A percentile compares a stretch with the other conserved stretches of the same genome.
Evolutionary conservation across 2,113 vertebrate species (phyloP).

Genomic region (Mormyrus iriodes): DNA sequence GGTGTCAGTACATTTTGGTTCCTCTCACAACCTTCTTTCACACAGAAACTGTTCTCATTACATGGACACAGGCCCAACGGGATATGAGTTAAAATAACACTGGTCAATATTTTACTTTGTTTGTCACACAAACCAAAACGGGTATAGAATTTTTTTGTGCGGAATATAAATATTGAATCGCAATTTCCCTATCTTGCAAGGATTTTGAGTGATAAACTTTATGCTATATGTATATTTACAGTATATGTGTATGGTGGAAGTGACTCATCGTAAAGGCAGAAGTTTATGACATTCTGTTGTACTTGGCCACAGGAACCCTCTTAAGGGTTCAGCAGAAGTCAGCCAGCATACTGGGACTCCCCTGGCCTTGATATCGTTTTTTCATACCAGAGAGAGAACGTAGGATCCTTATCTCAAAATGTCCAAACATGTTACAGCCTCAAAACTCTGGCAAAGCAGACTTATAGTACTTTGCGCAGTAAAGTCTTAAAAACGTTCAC

Average conservation of each 20-base stretch:
- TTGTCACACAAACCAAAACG: background rate
- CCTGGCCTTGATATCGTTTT: background rate
- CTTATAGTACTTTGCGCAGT: background rate
- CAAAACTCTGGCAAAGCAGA: background rate
- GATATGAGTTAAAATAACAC: background rate
- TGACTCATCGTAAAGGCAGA: background rate
- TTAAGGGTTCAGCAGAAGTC: background rate
- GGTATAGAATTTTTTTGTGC: background rate
- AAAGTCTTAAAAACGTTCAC: background rate
- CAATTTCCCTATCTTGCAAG: background rate
- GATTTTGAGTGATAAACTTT: background rate
- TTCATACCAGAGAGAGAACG: background rate
- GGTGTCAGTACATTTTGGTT: conserved; percentile 25
- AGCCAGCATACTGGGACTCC: background rate
- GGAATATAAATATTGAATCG: background rate
- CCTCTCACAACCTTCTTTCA: background rate
- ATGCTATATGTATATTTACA: background rate
- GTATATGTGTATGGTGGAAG: background rate
- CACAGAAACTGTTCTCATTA: background rate
- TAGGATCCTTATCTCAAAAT: background rate
- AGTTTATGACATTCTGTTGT: background rate
- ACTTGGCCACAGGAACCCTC: background rate
- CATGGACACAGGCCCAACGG: background rate
- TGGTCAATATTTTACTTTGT: background rate
- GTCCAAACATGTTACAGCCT: background rate